These are phyloP conservation scores for Graptemys geographica DNA, from an alignment of 2,797 vertebrate genomes.

Conservation along the genomic window DNA sequence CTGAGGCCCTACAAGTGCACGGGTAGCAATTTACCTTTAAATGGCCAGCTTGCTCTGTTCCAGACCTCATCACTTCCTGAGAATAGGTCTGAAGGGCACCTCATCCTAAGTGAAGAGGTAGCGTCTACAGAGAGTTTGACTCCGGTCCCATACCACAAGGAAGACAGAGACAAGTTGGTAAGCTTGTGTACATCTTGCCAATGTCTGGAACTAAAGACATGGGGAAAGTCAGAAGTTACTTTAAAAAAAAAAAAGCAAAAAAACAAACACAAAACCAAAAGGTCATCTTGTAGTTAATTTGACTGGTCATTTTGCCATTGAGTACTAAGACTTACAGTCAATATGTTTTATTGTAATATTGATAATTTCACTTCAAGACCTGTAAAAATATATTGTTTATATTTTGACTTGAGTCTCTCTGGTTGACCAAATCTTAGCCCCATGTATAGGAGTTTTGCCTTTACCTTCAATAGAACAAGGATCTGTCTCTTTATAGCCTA, in stretches of 20 bases:
- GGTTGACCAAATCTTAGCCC: fast-evolving
- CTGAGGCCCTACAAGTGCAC: not conserved
- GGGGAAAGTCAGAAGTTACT: not conserved
- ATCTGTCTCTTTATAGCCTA: not conserved
- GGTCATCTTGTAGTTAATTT: not conserved
- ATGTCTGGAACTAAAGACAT: not conserved
- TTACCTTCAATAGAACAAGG: fast-evolving
- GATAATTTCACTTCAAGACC: not conserved
- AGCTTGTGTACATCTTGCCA: not conserved
- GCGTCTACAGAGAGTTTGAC: not conserved
- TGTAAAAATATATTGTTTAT: not conserved
- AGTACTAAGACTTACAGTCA: not conserved
- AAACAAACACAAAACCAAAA: too few species aligned
- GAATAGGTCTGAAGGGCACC: not conserved
- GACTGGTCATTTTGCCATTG: not conserved
- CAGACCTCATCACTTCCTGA: not conserved
- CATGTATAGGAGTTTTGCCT: fast-evolving
- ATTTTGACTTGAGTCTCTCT: not conserved
- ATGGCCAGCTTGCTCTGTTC: not conserved
- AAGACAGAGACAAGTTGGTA: not conserved
- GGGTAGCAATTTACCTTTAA: not conserved
- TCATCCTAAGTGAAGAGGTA: not conserved
- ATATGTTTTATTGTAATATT: not conserved
- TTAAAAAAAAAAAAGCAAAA: not conserved
- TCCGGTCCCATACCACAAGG: not conserved